phyloP scores from a whole-genome alignment of 1,140 invertebrate species.

The Melitaea cinxia region DNA sequence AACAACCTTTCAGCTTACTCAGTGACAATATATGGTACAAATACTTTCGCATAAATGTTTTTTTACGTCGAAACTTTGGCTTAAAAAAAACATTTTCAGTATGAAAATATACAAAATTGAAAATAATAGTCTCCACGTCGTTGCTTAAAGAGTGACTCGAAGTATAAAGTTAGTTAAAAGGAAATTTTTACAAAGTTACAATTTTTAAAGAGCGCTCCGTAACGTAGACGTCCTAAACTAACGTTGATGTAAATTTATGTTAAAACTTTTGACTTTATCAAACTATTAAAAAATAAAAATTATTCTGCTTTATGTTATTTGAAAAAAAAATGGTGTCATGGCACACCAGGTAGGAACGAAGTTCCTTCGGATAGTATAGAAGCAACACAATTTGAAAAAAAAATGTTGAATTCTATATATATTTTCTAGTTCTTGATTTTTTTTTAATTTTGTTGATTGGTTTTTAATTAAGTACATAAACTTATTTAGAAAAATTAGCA shows the following conservation, averaged over 20 bases:
- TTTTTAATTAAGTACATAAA: too few species aligned
- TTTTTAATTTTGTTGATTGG: too few species aligned
- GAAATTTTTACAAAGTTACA: background rate
- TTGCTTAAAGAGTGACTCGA: conserved; percentile 6
- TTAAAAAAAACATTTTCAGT: conserved; percentile 11
- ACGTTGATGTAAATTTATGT: conserved; percentile 8
- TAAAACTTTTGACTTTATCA: conserved; percentile 3
- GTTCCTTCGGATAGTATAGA: too few species aligned
- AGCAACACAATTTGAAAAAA: too few species aligned
- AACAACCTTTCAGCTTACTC: background rate
- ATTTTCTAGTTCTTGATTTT: too few species aligned
- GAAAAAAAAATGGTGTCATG: too few species aligned
- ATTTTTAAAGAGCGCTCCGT: background rate
- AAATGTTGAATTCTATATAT: too few species aligned
- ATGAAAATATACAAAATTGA: background rate
- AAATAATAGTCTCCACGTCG: background rate
- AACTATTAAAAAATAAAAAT: background rate
- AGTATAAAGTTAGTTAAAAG: conserved; percentile 10
- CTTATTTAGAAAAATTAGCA: too few species aligned
- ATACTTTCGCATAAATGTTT: background rate
- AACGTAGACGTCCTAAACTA: background rate
- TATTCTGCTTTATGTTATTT: background rate
- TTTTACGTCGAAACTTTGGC: background rate
- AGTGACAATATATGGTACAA: background rate
- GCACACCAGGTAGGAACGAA: too few species aligned